Evolutionary conservation across 2,797 vertebrate genomes (phyloP).

Genomic region (Astyanax mexicanus): DNA sequence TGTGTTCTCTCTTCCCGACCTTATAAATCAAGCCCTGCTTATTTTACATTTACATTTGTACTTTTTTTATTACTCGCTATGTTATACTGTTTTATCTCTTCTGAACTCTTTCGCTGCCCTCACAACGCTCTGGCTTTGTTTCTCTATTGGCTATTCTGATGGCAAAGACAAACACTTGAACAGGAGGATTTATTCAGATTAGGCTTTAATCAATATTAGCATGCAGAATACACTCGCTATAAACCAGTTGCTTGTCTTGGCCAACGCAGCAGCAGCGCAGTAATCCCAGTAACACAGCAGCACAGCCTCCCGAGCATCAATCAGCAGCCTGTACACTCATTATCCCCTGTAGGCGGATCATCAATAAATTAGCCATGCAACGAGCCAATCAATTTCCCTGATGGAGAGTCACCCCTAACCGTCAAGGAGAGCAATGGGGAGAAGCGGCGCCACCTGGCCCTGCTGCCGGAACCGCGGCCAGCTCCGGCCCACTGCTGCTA

Average conservation of each 20-base stretch:
- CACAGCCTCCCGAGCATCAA: slow-evolving; percentile 65
- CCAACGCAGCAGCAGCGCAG: slow-evolving; percentile 30
- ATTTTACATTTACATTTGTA: background rate
- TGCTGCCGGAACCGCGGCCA: background rate
- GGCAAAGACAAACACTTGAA: slow-evolving; percentile 36
- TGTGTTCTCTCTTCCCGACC: too few species aligned
- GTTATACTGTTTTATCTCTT: background rate
- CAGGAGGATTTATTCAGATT: slow-evolving; percentile 54
- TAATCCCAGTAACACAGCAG: slow-evolving; percentile 47
- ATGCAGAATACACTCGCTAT: slow-evolving; percentile 24
- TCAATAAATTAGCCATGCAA: slow-evolving; percentile 81
- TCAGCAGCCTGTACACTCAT: slow-evolving; percentile 73
- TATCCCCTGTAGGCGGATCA: slow-evolving; percentile 74
- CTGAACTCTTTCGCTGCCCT: background rate
- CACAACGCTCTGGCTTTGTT: background rate
- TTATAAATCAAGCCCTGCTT: too few species aligned
- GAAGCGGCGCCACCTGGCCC: slow-evolving; percentile 57
- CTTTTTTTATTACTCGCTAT: background rate
- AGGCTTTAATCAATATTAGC: slow-evolving; percentile 51
- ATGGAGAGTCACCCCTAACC: slow-evolving; percentile 80
- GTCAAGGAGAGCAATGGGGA: slow-evolving; percentile 63
- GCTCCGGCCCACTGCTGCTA: slow-evolving; percentile 39
- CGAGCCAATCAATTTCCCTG: slow-evolving; percentile 79
- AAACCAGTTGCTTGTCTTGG: slow-evolving; percentile 48
- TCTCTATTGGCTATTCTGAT: background rate